Conservation (phyloP, 1,140 invertebrate genomes). For the Helicorthomorpha holstii region DNA sequence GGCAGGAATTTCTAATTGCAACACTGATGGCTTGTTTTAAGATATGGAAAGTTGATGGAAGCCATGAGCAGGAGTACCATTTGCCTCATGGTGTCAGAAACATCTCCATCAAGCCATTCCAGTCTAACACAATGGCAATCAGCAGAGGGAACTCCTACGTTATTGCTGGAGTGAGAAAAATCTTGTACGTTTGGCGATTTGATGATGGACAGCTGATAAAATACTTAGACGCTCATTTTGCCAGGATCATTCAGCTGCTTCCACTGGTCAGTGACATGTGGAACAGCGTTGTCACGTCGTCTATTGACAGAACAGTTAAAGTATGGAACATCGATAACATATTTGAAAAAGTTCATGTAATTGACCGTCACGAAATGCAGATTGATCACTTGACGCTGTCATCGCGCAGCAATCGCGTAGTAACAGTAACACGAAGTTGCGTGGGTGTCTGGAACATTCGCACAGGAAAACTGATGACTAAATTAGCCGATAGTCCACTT, state of each 20-base stretch:
- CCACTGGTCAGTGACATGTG: slow-evolving; percentile 68
- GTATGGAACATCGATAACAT: slow-evolving; percentile 99
- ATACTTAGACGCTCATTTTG: slow-evolving; percentile 91
- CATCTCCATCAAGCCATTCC: slow-evolving; percentile 73
- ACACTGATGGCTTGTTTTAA: slow-evolving; percentile 65
- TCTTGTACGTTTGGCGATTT: slow-evolving; percentile 86
- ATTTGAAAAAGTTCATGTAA: slow-evolving; percentile 90
- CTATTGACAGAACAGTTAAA: slow-evolving; percentile 93
- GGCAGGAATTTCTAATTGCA: slow-evolving; percentile 60
- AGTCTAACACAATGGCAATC: slow-evolving; percentile 77
- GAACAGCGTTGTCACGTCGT: slow-evolving; percentile 91
- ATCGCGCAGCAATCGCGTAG: slow-evolving; percentile 50
- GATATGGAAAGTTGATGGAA: slow-evolving; percentile 30
- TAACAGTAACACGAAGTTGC: slow-evolving; percentile 77
- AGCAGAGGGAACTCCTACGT: slow-evolving; percentile 79
- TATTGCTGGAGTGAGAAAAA: slow-evolving; percentile 88
- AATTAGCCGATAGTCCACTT: slow-evolving; percentile 75
- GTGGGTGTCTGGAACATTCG: slow-evolving; percentile 90
- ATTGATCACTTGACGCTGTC: slow-evolving; percentile 80
- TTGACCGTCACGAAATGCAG: slow-evolving; percentile 86
- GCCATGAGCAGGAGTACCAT: slow-evolving; percentile 36
- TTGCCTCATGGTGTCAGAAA: slow-evolving; percentile 81
- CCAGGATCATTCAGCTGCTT: slow-evolving; percentile 79
- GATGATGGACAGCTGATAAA: slow-evolving; percentile 62
- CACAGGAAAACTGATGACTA: slow-evolving; percentile 59